Conservation (phyloP, 2,113 vertebrate species). For the Ovibos moschatus region DNA sequence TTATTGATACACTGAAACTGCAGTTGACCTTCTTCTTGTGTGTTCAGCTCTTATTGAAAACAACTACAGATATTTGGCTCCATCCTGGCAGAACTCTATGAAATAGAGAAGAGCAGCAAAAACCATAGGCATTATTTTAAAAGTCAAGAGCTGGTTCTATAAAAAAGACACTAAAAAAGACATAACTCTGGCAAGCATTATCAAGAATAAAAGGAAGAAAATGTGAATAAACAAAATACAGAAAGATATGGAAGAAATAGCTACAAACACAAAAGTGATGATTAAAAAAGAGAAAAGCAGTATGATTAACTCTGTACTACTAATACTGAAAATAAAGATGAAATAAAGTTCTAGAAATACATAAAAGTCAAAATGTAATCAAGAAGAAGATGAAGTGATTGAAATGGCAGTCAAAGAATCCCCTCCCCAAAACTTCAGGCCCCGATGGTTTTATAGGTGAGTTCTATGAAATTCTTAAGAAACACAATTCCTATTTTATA, state of each 20-base stretch:
- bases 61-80: background rate
- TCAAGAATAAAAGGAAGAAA: constrained; percentile 3
- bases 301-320: background rate
- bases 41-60: constrained; percentile 9
- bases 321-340: background rate
- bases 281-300: background rate
- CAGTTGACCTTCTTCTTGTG: constrained; percentile 15
- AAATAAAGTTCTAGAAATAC: background rate
- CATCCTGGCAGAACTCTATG: background rate
- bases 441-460: background rate
- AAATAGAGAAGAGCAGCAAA: constrained; percentile 6
- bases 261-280: background rate
- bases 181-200: background rate
- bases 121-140: background rate
- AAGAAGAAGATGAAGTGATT: constrained; percentile 7
- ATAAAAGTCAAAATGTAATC: background rate
- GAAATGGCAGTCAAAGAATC: background rate
- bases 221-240: constrained; percentile 7
- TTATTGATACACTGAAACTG: constrained; percentile 22
- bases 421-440: background rate
- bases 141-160: background rate
- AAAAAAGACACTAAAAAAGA: constrained; percentile 5
- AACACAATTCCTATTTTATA: background rate
- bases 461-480: background rate
- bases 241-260: background rate